Evolutionary conservation across 2,797 vertebrate species (phyloP), one percentile per base, ranked within the genome.

Genomic region (Oreortyx pictus): DNA sequence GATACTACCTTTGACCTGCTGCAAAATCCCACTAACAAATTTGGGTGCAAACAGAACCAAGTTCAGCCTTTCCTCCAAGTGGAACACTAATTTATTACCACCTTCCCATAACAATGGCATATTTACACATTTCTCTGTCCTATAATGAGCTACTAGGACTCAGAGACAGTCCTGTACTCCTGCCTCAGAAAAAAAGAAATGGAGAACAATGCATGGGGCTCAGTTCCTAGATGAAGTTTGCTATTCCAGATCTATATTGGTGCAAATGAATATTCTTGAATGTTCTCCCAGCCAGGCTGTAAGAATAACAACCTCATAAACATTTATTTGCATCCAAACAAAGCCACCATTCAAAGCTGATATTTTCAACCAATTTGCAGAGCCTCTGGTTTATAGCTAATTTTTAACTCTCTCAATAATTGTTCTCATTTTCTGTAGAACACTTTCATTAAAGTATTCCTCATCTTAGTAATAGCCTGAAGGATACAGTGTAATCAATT

Each of bases 291-390:
- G 82, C 44, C 14, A 92, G 88, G 54, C 67, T 86, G 16, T 82
- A 86, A 95, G 75, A 95, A 94, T 91, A 95, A 76, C 23, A 68
- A 75, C 86, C 88, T 95, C 90, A 86, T 93, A 96, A 92, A 95
- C 85, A 65, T 96, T 95, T 96, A 94, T 96, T 91, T 96, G 61
- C 50, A 80, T 82, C 29, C 54, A 68, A 88, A 86, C n/a, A 88
- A 88, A 84, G 41, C 39, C n/a, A 80, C 20, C 7, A 23, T 50
- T 87, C 65, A 91, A 80, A 85, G 44, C 25, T 72, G 49, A 33
- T 85, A 68, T 82, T 92, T 88, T 72, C 86, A 94, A 79, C 25
- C 10, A 44, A 44, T 77, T 90, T 93, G 18, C 24, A 91, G 74
- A 74, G 62, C 11, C 31, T 71, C 57, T 74, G 12, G 25, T 86